Base-by-base conservation (phyloP, 23 tunicate genomes). In the Trididemnum miniatum region DNA sequence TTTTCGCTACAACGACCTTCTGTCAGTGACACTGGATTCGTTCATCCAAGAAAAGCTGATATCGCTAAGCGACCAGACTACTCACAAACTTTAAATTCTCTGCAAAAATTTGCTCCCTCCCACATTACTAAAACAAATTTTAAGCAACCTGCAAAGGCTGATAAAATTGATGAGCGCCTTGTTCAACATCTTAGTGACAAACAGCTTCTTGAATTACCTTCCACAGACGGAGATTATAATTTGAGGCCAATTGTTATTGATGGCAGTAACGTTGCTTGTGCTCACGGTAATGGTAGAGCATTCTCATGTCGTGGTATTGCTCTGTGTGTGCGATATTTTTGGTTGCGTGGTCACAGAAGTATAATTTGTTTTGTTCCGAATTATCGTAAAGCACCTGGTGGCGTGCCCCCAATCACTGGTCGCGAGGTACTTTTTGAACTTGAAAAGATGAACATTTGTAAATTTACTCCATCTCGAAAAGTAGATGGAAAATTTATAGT, bases 261-360 rank as follows among this genome's bases (percentile, higher is more conserved):
- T 72, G 97, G 97, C 2, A 79, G 92, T 60, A 92, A 92, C 38
- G 85, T 92, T 0, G 97, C 97, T 23, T 44, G 78, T 82, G 59
- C 81, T 20, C 87, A 89, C 62, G 95, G 95, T 20, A 77, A 77
- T 59, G 57, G 73, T 1, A 20, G 27, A 20, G 62, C 36, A 5
- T 92, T 67, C 72, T 92, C 97, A 7, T 87, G 89, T 72, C 85
- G 97, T 29, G 97, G 97, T 18, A 92, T 92, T 31, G 97, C 97
- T 23, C 73, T 92, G 30, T 87, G 91, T 44, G 92, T 83, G 27
- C 77, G 89, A 1, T 92, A 71, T 73, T 92, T 92, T 75, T 76
- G 86, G 88, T 38, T 77, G 22, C 81, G 85, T 20, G 97, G 97
- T 0, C 97, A 92, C 71, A 60, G 82, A 0, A 76, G 83, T 22